A percentile compares a stretch with the other conserved stretches of the same genome.
phyloP scores from a whole-genome alignment of 2,113 vertebrate species.

The Entelurus aequoreus region DNA sequence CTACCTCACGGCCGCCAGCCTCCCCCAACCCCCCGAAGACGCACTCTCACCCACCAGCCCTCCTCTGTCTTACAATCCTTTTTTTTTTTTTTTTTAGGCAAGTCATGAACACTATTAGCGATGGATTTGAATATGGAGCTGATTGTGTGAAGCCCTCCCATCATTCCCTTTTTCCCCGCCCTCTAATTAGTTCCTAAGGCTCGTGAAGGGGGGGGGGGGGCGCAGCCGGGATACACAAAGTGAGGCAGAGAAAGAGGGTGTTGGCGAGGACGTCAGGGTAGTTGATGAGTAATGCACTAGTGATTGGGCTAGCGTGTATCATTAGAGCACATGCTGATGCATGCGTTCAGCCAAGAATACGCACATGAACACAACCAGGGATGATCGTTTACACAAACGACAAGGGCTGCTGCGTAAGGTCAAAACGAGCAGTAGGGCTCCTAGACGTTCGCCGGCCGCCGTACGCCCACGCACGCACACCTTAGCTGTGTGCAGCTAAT shows the following conservation, averaged over 20 bases:
- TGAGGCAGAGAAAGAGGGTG: conserved; percentile 33
- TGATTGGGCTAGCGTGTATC: conserved; percentile 20
- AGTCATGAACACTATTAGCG: conserved; percentile 40
- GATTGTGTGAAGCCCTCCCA: conserved; percentile 34
- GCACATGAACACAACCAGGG: conserved; percentile 11
- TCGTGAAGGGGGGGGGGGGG: conserved; percentile 7
- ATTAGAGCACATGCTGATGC: conserved; percentile 4
- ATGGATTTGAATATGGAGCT: conserved; percentile 36
- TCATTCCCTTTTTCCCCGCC: conserved; percentile 22
- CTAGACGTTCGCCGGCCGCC: conserved; percentile 7
- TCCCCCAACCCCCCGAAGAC: not conserved
- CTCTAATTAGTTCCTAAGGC: conserved; percentile 39
- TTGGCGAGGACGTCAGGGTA: conserved; percentile 25
- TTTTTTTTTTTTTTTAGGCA: conserved; percentile 22
- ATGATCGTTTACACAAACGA: conserved; percentile 9
- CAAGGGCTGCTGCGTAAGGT: conserved; percentile 13
- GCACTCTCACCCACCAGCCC: conserved; percentile 11
- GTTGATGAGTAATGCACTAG: conserved; percentile 46
- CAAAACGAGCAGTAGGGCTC: conserved; percentile 14
- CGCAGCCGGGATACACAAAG: conserved; percentile 19
- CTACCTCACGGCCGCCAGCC: conserved; percentile 18
- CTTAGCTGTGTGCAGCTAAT: conserved; percentile 54
- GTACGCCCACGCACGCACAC: conserved; percentile 8
- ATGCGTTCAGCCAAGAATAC: not conserved
- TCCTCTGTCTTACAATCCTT: conserved; percentile 7